A percentile compares a stretch with the other conserved stretches of the same genome.
Evolutionary conservation across 37 sponge, comb jelly and placozoan genomes (phyloP).

Genomic region (Beroe forskalii): DNA sequence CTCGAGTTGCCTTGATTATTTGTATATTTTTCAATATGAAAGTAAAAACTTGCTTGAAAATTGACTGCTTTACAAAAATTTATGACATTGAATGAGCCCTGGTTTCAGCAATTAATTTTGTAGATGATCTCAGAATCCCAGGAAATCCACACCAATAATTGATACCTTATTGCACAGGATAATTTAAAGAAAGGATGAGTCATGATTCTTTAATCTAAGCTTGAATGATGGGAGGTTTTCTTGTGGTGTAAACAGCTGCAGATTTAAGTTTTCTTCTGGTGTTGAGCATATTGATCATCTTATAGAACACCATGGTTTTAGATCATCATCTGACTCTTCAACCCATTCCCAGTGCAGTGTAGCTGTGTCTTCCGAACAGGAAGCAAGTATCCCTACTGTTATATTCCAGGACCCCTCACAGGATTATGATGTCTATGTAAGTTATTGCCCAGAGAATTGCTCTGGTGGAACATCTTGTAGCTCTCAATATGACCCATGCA

Average conservation of each 20-base stretch:
- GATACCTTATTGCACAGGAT: too few species aligned
- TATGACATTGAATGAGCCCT: too few species aligned
- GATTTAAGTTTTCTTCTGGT: neutral
- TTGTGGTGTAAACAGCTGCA: neutral
- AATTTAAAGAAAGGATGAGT: too few species aligned
- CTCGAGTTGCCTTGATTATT: too few species aligned
- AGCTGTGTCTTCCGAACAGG: neutral
- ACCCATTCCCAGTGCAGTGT: too few species aligned
- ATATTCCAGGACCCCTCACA: conserved; percentile 12
- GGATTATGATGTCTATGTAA: conserved; percentile 5
- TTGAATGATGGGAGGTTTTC: neutral
- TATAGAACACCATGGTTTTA: neutral
- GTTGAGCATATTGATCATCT: neutral
- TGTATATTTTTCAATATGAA: too few species aligned
- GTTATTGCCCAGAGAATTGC: conserved; percentile 32
- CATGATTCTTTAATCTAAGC: too few species aligned
- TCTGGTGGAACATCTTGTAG: neutral
- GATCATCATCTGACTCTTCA: neutral
- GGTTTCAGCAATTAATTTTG: too few species aligned
- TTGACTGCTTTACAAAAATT: too few species aligned
- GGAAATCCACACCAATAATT: too few species aligned
- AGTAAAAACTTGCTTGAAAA: too few species aligned
- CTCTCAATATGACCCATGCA: neutral
- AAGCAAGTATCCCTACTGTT: neutral
- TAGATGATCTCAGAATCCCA: too few species aligned